Evolutionary conservation across 2,888 invertebrate species (phyloP).

Genomic region (Norana najaformis): DNA sequence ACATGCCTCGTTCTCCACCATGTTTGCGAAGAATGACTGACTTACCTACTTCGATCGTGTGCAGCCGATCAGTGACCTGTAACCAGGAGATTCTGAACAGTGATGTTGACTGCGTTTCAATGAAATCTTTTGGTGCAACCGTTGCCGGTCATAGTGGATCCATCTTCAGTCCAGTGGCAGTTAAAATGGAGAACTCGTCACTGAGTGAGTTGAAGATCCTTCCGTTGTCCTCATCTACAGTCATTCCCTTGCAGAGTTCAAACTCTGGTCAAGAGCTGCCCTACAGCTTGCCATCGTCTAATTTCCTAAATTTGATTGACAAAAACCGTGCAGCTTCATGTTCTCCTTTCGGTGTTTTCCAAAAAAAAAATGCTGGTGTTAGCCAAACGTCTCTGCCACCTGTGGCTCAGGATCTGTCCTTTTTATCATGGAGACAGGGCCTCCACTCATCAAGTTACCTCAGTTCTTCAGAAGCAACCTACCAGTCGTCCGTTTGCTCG

Average conservation of each 20-base stretch:
- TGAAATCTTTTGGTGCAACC: not conserved
- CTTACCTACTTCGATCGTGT: not conserved
- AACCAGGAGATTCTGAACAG: not conserved
- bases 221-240: not conserved
- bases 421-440: not conserved
- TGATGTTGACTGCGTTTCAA: not conserved
- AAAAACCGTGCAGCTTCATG: conserved; percentile 13
- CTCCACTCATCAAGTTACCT: not conserved
- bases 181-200: not conserved
- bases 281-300: not conserved
- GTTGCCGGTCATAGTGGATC: not conserved
- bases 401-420: not conserved
- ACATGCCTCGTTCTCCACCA: not conserved
- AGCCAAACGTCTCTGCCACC: not conserved
- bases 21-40: not conserved
- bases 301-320: not conserved
- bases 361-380: not conserved
- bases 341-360: not conserved
- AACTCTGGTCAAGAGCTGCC: not conserved
- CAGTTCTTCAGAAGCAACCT: not conserved
- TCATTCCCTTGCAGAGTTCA: not conserved
- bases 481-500: not conserved
- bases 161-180: not conserved
- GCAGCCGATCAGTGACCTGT: not conserved
- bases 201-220: not conserved